Evolutionary conservation across 2,888 invertebrate genomes (phyloP).

Genomic region (Junonia oenone): DNA sequence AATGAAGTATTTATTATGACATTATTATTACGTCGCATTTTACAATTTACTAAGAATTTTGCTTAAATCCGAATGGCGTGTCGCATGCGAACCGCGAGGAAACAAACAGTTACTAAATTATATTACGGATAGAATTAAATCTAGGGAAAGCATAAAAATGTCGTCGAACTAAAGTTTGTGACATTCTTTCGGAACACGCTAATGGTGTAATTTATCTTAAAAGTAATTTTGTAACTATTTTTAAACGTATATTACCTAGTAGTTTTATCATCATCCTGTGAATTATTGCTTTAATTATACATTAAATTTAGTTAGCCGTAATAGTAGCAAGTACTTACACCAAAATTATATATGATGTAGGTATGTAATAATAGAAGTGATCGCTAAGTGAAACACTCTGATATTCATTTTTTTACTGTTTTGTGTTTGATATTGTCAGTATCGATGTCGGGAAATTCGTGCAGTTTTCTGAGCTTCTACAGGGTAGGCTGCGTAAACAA

Average conservation of each 20-base stretch:
- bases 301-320: too few relatives aligned
- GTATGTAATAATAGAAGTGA: too few relatives aligned
- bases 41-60: conserved; percentile 24
- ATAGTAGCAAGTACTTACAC: too few relatives aligned
- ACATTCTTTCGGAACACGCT: conserved; percentile 18
- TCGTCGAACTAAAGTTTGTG: conserved; percentile 22
- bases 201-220: conserved; percentile 6
- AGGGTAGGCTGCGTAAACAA: too few relatives aligned
- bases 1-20: conserved; percentile 28
- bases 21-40: conserved; percentile 26
- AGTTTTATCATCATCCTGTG: neutral
- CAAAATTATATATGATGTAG: too few relatives aligned
- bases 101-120: conserved; percentile 26
- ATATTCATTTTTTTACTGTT: too few relatives aligned
- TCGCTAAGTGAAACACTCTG: too few relatives aligned
- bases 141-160: conserved; percentile 30
- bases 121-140: conserved; percentile 30
- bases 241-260: neutral
- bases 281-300: neutral
- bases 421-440: too few relatives aligned
- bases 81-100: conserved; percentile 28
- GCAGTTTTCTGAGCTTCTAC: too few relatives aligned
- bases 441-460: too few relatives aligned
- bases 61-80: conserved; percentile 27
- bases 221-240: neutral